Base-by-base conservation (phyloP, 2,888 invertebrate species). In the Monochamus alternatus region DNA sequence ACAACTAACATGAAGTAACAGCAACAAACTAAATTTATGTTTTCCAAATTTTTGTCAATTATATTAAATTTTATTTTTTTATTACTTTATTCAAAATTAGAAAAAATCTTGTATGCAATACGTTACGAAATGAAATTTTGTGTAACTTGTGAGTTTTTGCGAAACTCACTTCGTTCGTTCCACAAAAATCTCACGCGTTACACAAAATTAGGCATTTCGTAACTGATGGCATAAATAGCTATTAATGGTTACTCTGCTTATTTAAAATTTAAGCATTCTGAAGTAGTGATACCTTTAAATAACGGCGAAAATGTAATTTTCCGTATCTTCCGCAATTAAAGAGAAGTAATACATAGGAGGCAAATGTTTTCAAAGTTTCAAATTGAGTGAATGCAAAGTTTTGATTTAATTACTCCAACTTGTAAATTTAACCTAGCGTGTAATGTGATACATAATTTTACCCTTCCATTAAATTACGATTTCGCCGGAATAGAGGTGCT, bases 381-480 rank as follows among this genome's bases (percentile, higher is more conserved):
- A 73, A 67, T 70, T 67, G 59, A 59, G 62, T 63, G 69, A 75
- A 75, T 63, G 73, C 43, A 60, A 78, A 78, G 70, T 78, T 76
- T 76, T 75, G 70, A 78, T 78, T 75, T 73, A 75, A 78, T 76
- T 78, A 78, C 74, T 65, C 60, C 75, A 71, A 75, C 67, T 75
- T 76, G 65, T 69, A 65, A 73, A 78, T 75, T 75, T 74, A 74
- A 65, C 75, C 73, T 75, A 76, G 76, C 76, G 63, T 75, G 76
- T 78, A 75, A 78, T 73, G 69, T 71, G 76, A 78, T 78, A 78
- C 73, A 72, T 64, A 76, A 76, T 78, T 78, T 74, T 73, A 63
- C 74, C 70, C 75, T 78, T 76, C 71, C 76, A 78, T 78, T 74
- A 78, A 78, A 73, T 76, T 78, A 75, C 65, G 69, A 75, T 74